Conservation (phyloP, 1,140 invertebrate species). For the Berghia stephanieae region DNA sequence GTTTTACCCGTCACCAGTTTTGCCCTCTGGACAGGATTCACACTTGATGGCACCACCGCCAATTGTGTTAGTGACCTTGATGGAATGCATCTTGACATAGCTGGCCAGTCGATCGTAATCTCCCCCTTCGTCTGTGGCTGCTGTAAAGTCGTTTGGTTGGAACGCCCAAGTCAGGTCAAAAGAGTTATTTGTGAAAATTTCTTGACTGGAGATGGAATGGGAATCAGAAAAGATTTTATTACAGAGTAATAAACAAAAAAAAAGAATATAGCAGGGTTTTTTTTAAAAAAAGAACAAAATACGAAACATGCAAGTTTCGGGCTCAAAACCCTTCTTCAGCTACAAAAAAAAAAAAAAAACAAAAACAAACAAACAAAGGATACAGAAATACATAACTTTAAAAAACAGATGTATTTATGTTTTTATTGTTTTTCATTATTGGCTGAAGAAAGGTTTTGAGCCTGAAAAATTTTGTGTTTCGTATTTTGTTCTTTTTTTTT, state of each 20-base stretch:
- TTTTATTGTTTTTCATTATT: too few species aligned
- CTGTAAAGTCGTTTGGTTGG: slow-evolving; percentile 67
- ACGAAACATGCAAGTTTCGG: too few species aligned
- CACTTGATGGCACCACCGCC: slow-evolving; percentile 71
- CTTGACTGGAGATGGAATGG: slow-evolving; percentile 40
- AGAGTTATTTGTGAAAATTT: slow-evolving; percentile 68
- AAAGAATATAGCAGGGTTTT: too few species aligned
- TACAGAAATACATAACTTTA: too few species aligned
- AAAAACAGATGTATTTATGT: too few species aligned
- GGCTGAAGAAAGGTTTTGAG: too few species aligned
- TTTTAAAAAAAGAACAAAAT: too few species aligned
- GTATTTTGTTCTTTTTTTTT: too few species aligned
- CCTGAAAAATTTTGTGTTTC: too few species aligned
- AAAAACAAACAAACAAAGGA: background rate
- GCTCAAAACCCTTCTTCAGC: too few species aligned
- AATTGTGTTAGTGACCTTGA: slow-evolving; percentile 74
- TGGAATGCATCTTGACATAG: slow-evolving; percentile 69
- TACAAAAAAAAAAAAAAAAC: slow-evolving; percentile 10
- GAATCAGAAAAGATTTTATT: background rate
- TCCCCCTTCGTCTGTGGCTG: slow-evolving; percentile 31
- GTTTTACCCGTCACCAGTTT: slow-evolving; percentile 51
- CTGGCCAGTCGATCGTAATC: slow-evolving; percentile 35
- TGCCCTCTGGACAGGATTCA: slow-evolving; percentile 69
- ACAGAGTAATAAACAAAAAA: too few species aligned
- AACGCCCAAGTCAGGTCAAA: slow-evolving; percentile 73